Evolutionary conservation across 1,140 invertebrate species (phyloP).

Genomic region (Ladona fulva): DNA sequence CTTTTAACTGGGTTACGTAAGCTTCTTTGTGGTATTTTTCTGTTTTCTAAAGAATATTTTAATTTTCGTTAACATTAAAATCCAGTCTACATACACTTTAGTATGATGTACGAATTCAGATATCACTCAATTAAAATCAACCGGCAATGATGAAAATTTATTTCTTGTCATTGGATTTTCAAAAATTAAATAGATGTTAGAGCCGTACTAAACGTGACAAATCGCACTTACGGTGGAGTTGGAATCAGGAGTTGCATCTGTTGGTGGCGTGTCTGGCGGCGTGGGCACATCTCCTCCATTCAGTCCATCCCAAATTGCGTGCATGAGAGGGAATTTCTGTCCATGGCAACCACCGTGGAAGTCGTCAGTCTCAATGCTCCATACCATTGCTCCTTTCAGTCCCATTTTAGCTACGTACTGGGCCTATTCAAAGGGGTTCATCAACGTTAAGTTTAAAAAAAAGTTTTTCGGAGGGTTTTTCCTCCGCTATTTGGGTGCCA

Average conservation of each 20-base stretch:
- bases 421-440: constrained; percentile 29
- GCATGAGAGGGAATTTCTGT: constrained; percentile 46
- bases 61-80: too few species aligned
- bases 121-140: too few species aligned
- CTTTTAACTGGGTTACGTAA: too few species aligned
- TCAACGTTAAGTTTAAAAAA: background rate
- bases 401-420: constrained; percentile 41
- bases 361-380: constrained; percentile 68
- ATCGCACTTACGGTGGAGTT: background rate
- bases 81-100: too few species aligned
- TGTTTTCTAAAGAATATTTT: too few species aligned
- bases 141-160: too few species aligned
- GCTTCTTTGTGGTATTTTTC: too few species aligned
- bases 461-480: background rate
- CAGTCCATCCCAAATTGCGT: constrained; percentile 33
- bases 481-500: too few species aligned
- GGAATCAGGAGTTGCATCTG: background rate
- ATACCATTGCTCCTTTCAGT: constrained; percentile 58
- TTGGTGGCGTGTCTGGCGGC: background rate
- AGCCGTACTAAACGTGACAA: too few species aligned
- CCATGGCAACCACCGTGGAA: constrained; percentile 49
- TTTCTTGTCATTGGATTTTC: too few species aligned
- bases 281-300: constrained; percentile 22
- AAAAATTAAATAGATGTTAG: too few species aligned
- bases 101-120: too few species aligned